Evolutionary conservation across 1,140 invertebrate genomes (phyloP).

Genomic region (Eriocheir sinensis): DNA sequence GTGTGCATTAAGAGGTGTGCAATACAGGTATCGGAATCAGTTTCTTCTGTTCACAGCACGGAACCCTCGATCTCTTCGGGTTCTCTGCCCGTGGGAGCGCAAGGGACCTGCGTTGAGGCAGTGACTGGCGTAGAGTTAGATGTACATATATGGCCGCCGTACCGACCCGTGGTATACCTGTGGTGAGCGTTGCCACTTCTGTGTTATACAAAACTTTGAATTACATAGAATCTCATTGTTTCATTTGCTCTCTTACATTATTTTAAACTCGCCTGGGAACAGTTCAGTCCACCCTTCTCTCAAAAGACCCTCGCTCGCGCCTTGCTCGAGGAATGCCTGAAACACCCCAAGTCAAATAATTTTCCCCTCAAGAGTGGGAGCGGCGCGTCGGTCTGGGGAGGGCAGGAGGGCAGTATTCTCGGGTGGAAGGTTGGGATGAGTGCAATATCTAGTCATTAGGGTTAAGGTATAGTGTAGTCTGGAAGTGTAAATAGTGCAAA

Average conservation of each 20-base stretch:
- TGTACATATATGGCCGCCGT: conserved; percentile 22
- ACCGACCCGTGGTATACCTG: background rate
- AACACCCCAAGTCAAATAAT: background rate
- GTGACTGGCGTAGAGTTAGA: background rate
- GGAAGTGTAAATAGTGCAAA: conserved; percentile 73
- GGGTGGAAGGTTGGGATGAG: conserved; percentile 69
- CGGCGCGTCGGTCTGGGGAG: background rate
- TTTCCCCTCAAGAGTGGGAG: background rate
- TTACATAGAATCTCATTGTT: conserved; percentile 28
- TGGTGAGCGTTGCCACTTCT: conserved; percentile 20
- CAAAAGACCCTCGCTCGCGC: background rate
- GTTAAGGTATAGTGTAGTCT: conserved; percentile 67
- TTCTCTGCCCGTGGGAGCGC: background rate
- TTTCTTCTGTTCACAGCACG: background rate
- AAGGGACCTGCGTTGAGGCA: background rate
- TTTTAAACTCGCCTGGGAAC: conserved; percentile 37
- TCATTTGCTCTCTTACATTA: conserved; percentile 57
- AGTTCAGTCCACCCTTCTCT: background rate
- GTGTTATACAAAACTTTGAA: background rate
- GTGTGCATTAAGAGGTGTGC: background rate
- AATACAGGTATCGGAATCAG: background rate
- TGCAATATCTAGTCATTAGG: conserved; percentile 78
- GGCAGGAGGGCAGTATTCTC: conserved; percentile 4
- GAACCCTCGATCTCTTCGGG: background rate
- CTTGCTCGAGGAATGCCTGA: background rate